These are phyloP conservation scores for Tipula unca DNA, from an alignment of 2,888 invertebrate genomes.

Conservation along the genomic window DNA sequence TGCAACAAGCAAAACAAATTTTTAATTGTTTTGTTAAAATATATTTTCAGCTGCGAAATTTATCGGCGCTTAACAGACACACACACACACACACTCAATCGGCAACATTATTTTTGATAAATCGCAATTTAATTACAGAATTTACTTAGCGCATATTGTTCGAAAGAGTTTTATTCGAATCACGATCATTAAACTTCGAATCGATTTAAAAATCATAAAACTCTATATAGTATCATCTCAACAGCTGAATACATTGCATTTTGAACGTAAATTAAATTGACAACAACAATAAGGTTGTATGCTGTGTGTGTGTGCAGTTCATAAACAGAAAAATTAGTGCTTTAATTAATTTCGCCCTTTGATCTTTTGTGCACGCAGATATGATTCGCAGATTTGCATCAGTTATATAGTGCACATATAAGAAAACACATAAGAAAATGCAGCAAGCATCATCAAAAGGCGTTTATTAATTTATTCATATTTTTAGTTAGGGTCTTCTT, in stretches of 20 bases:
- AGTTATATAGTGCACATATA: neutral
- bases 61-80: neutral
- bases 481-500: neutral
- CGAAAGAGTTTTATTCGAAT: no score
- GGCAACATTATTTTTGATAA: neutral
- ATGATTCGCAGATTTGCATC: neutral
- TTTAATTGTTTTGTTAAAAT: neutral
- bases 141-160: neutral
- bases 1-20: neutral
- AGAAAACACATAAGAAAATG: neutral
- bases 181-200: neutral
- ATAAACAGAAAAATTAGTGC: neutral
- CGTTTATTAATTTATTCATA: neutral
- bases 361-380: neutral
- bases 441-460: neutral
- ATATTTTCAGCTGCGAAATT: neutral
- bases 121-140: neutral
- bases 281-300: neutral
- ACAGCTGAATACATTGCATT: neutral
- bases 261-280: neutral
- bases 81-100: no score
- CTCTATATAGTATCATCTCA: neutral
- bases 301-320: no score
- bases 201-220: neutral
- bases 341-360: neutral